Percentiles rank a stretch among this genome's conserved stretches.
phyloP scores from a whole-genome alignment of 2,797 vertebrate species.

The Melanotaenia parkinsoni region DNA sequence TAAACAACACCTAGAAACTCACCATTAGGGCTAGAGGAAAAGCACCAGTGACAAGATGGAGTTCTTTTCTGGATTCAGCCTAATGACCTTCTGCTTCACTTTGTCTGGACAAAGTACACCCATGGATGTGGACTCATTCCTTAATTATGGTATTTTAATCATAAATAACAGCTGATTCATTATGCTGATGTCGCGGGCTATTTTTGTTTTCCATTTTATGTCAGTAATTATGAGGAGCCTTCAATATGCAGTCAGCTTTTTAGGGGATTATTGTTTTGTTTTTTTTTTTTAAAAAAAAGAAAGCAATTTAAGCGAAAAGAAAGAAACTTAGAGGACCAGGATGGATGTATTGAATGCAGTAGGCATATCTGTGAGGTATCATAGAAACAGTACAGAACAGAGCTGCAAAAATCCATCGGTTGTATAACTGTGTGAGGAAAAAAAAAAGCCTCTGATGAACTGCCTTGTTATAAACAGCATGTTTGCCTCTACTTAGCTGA shows the following conservation, averaged over 20 bases:
- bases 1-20: conserved; percentile 46
- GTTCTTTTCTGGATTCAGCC: conserved; percentile 34
- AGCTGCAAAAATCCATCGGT: neutral
- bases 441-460: neutral
- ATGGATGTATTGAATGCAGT: neutral
- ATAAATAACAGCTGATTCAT: neutral
- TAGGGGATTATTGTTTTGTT: neutral
- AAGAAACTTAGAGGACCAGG: neutral
- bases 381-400: neutral
- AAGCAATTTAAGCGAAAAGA: neutral
- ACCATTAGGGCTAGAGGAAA: conserved; percentile 52
- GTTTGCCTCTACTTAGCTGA: neutral
- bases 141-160: neutral
- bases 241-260: neutral
- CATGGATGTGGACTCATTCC: neutral
- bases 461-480: neutral
- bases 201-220: neutral
- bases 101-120: conserved; percentile 22
- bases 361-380: neutral
- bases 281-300: too few relatives aligned
- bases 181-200: neutral
- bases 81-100: conserved; percentile 43
- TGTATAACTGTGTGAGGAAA: neutral
- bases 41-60: conserved; percentile 56
- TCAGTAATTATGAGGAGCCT: neutral